These are phyloP conservation scores for Acanthopagrus latus DNA, from an alignment of 2,797 vertebrate species.

Conservation along the genomic window DNA sequence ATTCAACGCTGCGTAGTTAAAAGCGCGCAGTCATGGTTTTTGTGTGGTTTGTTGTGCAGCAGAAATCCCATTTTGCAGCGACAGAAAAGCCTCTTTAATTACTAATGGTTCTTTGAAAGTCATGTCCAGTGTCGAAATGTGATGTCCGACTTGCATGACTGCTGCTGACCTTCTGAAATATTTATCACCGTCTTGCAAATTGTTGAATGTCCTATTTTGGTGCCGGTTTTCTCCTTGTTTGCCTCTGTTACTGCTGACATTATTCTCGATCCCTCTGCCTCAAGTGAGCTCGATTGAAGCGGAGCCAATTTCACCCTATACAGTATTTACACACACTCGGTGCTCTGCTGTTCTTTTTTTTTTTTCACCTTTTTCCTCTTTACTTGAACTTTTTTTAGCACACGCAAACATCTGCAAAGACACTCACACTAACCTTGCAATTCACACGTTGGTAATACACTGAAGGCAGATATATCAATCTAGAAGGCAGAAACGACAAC, in stretches of 20 bases:
- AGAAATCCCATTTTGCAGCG: constrained; percentile 40
- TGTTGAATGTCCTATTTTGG: constrained; percentile 76
- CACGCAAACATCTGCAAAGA: constrained; percentile 52
- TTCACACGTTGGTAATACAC: constrained; percentile 11
- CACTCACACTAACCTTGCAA: neutral
- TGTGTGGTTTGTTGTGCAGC: constrained; percentile 34
- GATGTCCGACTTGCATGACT: constrained; percentile 72
- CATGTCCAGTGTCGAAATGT: constrained; percentile 61
- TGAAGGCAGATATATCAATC: constrained; percentile 53
- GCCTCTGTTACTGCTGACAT: constrained; percentile 66
- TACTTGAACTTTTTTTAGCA: constrained; percentile 50
- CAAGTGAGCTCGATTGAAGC: constrained; percentile 83
- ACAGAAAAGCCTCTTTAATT: constrained; percentile 62
- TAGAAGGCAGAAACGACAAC: constrained; percentile 38
- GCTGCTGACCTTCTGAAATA: constrained; percentile 77
- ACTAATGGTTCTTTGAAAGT: constrained; percentile 69
- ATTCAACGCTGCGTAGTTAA: neutral
- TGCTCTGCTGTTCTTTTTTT: constrained; percentile 41
- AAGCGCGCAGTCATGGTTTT: constrained; percentile 29
- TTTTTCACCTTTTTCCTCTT: constrained; percentile 2
- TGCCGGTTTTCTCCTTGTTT: constrained; percentile 67
- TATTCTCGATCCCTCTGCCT: constrained; percentile 76
- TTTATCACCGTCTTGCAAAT: constrained; percentile 76
- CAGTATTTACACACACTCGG: constrained; percentile 76
- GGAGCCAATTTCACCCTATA: constrained; percentile 81